phyloP scores from a whole-genome alignment of 2,797 vertebrate genomes.

The Arvicola amphibius region DNA sequence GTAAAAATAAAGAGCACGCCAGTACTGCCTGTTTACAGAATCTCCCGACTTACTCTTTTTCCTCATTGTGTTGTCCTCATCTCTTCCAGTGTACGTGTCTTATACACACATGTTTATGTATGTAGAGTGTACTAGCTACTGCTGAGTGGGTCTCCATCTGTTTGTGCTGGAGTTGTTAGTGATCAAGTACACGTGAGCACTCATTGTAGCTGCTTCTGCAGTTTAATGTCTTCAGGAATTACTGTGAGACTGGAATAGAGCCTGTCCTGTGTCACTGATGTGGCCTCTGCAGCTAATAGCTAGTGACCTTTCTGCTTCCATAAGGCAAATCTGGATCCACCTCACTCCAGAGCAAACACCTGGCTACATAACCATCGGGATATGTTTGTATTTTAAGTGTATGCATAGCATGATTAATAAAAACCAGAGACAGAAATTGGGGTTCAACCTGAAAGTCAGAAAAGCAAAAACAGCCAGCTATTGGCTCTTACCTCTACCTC shows the following conservation, averaged over 20 bases:
- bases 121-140: not conserved
- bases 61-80: not conserved
- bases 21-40: not conserved
- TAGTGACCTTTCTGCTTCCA: no score
- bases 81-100: not conserved
- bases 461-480: no score
- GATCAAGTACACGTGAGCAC: not conserved
- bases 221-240: not conserved
- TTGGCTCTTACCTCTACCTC: no score
- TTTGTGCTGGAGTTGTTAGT: not conserved
- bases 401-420: no score
- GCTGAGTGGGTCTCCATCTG: not conserved
- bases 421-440: no score
- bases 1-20: not conserved
- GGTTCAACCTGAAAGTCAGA: no score
- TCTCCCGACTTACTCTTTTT: not conserved
- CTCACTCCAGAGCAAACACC: not conserved
- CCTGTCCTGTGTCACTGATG: accelerated
- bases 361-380: accelerated
- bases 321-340: accelerated
- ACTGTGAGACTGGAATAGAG: not conserved
- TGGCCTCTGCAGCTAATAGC: not conserved
- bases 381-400: no score
- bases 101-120: not conserved
- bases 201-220: not conserved